Percentiles rank a stretch among this genome's conserved stretches.
phyloP scores from a whole-genome alignment of 2,888 invertebrate species.

The Yponomeuta sedellus region DNA sequence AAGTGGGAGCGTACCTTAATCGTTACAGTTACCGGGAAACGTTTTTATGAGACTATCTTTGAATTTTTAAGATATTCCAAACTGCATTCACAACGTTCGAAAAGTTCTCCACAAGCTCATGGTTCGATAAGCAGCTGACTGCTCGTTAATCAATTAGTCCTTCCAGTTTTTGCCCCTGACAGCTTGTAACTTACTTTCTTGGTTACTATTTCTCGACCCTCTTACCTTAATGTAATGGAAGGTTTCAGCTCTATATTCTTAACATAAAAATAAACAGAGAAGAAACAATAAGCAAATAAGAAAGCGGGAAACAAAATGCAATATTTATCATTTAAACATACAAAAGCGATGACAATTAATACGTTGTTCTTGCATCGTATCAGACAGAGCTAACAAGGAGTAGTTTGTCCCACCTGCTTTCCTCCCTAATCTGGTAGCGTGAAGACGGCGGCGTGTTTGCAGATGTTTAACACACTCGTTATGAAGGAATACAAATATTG shows the following conservation, averaged over 20 bases:
- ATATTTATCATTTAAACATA: no score
- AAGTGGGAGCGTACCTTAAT: no score
- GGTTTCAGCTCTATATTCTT: no score
- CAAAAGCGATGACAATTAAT: not conserved
- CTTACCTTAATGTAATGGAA: not conserved
- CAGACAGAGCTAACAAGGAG: not conserved
- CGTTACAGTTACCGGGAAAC: no score
- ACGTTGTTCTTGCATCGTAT: not conserved
- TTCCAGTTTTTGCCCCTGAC: constrained; percentile 47
- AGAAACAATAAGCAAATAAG: no score
- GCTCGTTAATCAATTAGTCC: constrained; percentile 63
- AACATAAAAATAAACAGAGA: no score
- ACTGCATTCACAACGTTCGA: no score
- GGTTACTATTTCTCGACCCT: constrained; percentile 1
- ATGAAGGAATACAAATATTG: constrained; percentile 11
- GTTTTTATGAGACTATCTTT: no score
- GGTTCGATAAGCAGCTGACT: no score
- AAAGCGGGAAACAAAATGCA: no score
- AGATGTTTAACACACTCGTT: constrained; percentile 11
- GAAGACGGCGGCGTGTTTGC: not conserved
- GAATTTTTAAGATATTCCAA: no score
- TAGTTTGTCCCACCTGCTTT: not conserved
- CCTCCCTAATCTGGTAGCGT: constrained; percentile 7
- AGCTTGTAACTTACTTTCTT: constrained; percentile 8
- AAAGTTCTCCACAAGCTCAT: no score